Conservation (phyloP, 2,113 vertebrate genomes). For the Xiphophorus couchianus region DNA sequence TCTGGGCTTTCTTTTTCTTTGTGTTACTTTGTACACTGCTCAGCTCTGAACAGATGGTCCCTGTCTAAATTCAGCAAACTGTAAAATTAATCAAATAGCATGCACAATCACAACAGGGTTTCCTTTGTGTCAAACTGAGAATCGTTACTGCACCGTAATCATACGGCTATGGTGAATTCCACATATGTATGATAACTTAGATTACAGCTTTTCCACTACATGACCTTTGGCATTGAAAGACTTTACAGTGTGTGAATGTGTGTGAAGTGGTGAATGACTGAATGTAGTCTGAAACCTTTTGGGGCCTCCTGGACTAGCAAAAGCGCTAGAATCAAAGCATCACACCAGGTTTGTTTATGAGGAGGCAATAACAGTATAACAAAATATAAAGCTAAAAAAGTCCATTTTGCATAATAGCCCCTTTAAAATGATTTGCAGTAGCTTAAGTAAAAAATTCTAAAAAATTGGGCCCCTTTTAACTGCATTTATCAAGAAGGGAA, state of each 20-base stretch:
- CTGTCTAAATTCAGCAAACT: slow-evolving; percentile 52
- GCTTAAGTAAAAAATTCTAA: too few species aligned
- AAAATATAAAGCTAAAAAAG: too few species aligned
- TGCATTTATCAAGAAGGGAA: too few species aligned
- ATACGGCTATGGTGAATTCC: slow-evolving; percentile 28
- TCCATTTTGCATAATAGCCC: too few species aligned
- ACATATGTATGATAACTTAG: slow-evolving; percentile 33
- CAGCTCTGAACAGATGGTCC: slow-evolving; percentile 36
- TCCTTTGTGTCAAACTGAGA: slow-evolving; percentile 32
- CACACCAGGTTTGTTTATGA: too few species aligned
- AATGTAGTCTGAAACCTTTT: too few species aligned
- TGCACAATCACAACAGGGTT: slow-evolving; percentile 41
- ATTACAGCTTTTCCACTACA: slow-evolving; percentile 18
- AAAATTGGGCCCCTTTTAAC: too few species aligned
- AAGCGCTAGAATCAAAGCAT: too few species aligned
- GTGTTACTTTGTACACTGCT: neutral
- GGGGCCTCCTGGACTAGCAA: too few species aligned
- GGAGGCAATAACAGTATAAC: too few species aligned
- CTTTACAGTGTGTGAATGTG: neutral
- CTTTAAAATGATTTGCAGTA: too few species aligned
- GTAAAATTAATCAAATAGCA: slow-evolving; percentile 54
- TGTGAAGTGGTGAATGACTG: too few species aligned
- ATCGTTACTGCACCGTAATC: slow-evolving; percentile 25
- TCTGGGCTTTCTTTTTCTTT: neutral
- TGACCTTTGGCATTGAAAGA: neutral